Evolutionary conservation across 2,888 invertebrate species (phyloP).

Genomic region (Athrips mouffetella): DNA sequence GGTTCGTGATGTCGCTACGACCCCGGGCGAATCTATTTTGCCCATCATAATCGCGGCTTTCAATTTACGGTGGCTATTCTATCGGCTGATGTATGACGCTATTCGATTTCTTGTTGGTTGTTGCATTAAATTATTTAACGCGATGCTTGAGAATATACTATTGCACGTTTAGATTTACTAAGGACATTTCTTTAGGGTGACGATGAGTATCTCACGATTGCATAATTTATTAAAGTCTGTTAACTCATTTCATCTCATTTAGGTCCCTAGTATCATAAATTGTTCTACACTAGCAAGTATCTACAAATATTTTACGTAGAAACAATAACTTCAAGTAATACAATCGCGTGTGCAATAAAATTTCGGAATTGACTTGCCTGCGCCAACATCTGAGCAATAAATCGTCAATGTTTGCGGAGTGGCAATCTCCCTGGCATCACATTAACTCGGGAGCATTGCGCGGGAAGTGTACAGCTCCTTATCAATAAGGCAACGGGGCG

Average conservation of each 20-base stretch:
- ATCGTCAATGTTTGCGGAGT: constrained; percentile 6
- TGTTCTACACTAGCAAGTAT: no score
- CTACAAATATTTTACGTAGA: neutral
- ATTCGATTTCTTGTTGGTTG: constrained; percentile 38
- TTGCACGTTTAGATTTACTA: constrained; percentile 1
- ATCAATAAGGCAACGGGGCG: constrained; percentile 75
- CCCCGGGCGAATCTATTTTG: constrained; percentile 65
- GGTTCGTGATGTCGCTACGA: constrained; percentile 72
- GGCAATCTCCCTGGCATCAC: constrained; percentile 48
- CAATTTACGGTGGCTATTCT: constrained; percentile 71
- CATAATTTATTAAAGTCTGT: neutral
- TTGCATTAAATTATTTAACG: constrained; percentile 38
- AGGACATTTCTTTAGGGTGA: constrained; percentile 6
- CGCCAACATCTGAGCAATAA: constrained; percentile 8
- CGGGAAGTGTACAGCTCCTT: constrained; percentile 74
- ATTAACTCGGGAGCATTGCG: constrained; percentile 71
- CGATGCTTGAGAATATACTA: constrained; percentile 9
- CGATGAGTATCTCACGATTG: constrained; percentile 4
- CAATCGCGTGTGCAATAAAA: constrained; percentile 2
- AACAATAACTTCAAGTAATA: neutral
- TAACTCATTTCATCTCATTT: neutral
- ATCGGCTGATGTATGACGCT: constrained; percentile 51
- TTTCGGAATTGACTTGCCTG: neutral
- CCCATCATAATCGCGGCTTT: constrained; percentile 73
- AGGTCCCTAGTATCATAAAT: neutral